These are phyloP conservation scores for Oryzaephilus surinamensis DNA, from an alignment of 1,140 invertebrate genomes.

Conservation along the genomic window DNA sequence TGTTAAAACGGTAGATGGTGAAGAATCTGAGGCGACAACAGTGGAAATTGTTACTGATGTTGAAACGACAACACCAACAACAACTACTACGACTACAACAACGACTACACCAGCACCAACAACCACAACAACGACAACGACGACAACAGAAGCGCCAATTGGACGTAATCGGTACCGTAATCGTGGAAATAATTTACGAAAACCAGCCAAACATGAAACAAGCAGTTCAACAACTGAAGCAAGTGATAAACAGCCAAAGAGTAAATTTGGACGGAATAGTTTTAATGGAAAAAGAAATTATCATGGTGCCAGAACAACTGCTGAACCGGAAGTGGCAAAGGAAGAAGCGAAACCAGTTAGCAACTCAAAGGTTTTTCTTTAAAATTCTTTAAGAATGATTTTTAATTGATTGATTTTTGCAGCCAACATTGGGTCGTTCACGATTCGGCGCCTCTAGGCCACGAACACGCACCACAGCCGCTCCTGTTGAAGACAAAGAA, in stretches of 20 bases:
- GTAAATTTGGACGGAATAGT: constrained; percentile 26
- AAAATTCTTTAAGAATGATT: not conserved
- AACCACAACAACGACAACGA: constrained; percentile 39
- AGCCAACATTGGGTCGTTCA: constrained; percentile 10
- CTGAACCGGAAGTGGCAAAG: constrained; percentile 32
- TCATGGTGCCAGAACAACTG: constrained; percentile 22
- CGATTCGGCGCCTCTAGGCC: constrained; percentile 25
- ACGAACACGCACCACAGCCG: constrained; percentile 22
- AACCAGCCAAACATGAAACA: constrained; percentile 28
- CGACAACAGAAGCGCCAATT: constrained; percentile 32
- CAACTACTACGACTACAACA: constrained; percentile 45
- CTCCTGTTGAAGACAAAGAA: constrained; percentile 17
- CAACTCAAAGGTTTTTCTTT: constrained; percentile 21
- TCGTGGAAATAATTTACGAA: constrained; percentile 17
- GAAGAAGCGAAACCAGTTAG: constrained; percentile 39
- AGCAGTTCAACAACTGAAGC: constrained; percentile 33
- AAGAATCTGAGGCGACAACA: constrained; percentile 9
- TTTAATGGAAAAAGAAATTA: constrained; percentile 18
- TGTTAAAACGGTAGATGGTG: constrained; percentile 9
- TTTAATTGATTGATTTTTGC: constrained; percentile 3
- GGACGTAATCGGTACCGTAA: constrained; percentile 36
- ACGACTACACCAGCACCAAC: constrained; percentile 41
- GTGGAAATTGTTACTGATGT: constrained; percentile 27
- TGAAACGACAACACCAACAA: constrained; percentile 43
- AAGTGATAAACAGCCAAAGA: constrained; percentile 23